Conservation (phyloP, 2,113 vertebrate species). For the Speoplatyrhinus poulsoni region DNA sequence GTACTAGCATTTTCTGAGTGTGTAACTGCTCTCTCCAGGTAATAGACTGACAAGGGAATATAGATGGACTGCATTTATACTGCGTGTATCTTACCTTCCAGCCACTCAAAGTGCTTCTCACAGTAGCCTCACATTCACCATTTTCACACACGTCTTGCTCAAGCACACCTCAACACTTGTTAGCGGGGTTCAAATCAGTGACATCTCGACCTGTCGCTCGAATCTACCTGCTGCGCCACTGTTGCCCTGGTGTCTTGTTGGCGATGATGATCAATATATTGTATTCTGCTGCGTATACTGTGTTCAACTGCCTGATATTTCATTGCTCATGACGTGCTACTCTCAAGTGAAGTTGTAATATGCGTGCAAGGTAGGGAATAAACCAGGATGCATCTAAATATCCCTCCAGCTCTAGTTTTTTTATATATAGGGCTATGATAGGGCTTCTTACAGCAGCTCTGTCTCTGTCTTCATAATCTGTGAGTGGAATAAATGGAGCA, state of each 20-base stretch:
- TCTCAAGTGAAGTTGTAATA: no score
- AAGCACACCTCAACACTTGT: no score
- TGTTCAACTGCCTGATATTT: not conserved
- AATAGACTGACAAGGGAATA: not conserved
- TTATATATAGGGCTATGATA: not conserved
- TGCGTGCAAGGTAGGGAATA: not conserved
- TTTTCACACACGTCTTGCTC: no score
- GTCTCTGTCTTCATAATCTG: constrained; percentile 38
- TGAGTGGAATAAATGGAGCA: constrained; percentile 25
- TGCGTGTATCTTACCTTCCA: no score
- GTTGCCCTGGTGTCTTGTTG: not conserved
- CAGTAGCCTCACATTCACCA: no score
- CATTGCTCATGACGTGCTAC: not conserved
- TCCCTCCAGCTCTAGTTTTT: constrained; percentile 15
- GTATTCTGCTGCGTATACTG: no score
- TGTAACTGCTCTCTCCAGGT: not conserved
- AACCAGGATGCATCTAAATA: constrained; percentile 1
- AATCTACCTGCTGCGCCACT: no score
- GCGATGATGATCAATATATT: not conserved
- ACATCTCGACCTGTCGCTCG: no score
- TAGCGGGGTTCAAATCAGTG: no score
- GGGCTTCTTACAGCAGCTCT: constrained; percentile 2
- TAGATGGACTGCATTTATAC: not conserved
- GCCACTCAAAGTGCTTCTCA: no score
- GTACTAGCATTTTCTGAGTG: not conserved